Conservation (phyloP, 2,113 vertebrate genomes). For the Amazona guildingii region DNA sequence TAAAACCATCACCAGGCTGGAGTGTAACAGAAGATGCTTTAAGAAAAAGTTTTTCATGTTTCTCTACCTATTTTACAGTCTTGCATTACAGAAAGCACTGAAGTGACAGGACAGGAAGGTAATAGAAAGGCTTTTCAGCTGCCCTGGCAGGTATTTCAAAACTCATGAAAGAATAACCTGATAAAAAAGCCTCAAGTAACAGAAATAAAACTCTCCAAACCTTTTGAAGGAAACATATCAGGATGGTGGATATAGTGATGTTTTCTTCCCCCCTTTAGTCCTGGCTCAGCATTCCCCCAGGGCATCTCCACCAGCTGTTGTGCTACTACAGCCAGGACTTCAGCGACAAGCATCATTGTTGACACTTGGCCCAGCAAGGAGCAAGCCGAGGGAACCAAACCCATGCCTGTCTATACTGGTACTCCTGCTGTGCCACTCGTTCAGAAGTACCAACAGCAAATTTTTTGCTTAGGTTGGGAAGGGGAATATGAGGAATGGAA, state of each 20-base stretch:
- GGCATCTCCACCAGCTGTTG: neutral
- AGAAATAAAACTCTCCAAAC: neutral
- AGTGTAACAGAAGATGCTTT: neutral
- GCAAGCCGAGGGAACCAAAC: neutral
- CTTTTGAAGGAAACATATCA: neutral
- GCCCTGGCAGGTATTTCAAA: neutral
- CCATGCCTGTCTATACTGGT: fast-evolving
- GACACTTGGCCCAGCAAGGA: neutral
- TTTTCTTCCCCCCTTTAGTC: neutral
- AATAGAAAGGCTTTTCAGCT: neutral
- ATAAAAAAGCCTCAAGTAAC: neutral
- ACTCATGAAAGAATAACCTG: neutral
- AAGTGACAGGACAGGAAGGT: neutral
- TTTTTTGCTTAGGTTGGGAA: neutral
- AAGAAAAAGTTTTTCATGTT: neutral
- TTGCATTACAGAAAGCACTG: neutral
- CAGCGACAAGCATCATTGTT: neutral
- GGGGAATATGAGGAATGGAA: neutral
- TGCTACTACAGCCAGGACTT: neutral
- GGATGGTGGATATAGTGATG: no score
- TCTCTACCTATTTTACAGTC: neutral
- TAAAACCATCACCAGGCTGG: neutral
- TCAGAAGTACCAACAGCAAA: neutral
- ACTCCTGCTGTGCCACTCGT: neutral
- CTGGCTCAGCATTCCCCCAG: fast-evolving